A percentile compares a stretch with the other conserved stretches of the same genome.
Evolutionary conservation across 2,888 invertebrate genomes (phyloP).

Genomic region (Acrocyrtus sp.): DNA sequence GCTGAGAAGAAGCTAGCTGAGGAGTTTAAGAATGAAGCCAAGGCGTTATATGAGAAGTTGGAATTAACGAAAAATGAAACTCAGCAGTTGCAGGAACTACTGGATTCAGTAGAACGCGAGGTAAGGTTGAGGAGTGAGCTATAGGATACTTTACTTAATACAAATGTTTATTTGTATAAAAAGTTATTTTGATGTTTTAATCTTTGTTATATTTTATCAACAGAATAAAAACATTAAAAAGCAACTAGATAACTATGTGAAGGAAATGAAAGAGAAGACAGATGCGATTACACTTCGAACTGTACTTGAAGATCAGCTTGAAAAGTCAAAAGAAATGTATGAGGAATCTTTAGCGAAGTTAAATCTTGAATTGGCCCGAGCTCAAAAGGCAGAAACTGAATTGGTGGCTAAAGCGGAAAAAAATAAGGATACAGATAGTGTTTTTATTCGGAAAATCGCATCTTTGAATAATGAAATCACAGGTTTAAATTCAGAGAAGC

Average conservation of each 20-base stretch:
- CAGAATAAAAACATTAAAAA: constrained; percentile 14
- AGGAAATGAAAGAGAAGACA: constrained; percentile 23
- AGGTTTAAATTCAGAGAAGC: no score
- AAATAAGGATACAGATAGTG: no score
- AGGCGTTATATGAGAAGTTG: no score
- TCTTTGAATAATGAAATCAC: no score
- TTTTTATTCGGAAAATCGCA: no score
- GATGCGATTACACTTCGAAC: constrained; percentile 41
- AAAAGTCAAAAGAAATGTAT: constrained; percentile 27
- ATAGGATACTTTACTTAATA: no score
- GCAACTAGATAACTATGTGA: constrained; percentile 17
- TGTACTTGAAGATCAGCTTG: constrained; percentile 46
- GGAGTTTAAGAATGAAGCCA: background rate
- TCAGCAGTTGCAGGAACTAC: constrained; percentile 24
- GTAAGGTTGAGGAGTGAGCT: no score
- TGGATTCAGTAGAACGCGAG: constrained; percentile 38
- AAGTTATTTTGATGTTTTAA: no score
- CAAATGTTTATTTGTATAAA: no score
- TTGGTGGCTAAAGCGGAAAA: no score
- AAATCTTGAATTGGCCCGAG: background rate
- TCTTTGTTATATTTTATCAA: constrained; percentile 15
- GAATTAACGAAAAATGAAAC: no score
- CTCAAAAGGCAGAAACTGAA: constrained; percentile 18
- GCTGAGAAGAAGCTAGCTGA: constrained; percentile 22
- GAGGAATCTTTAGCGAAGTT: constrained; percentile 40